Percentiles rank a stretch among this genome's conserved stretches.
Conservation (phyloP, 2,113 vertebrate genomes). For the Engraulis encrasicolus region DNA sequence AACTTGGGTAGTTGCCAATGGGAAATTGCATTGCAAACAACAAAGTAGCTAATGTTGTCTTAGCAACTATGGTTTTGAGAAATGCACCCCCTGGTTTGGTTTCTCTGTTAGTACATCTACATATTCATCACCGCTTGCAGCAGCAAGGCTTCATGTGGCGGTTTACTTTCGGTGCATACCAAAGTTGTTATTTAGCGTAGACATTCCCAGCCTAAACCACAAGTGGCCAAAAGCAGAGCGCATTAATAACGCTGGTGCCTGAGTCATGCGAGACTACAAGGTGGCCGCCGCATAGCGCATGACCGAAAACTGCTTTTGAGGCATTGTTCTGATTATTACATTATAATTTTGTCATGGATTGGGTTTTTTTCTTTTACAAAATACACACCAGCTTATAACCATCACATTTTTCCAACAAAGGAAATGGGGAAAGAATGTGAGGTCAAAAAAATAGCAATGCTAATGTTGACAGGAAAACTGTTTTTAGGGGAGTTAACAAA, state of each 20-base stretch:
- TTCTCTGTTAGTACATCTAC: background rate
- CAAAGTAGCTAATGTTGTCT: too few relatives aligned
- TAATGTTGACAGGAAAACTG: background rate
- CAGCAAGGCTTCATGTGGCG: background rate
- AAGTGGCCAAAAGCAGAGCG: background rate
- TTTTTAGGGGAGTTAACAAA: background rate
- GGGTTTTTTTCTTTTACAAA: background rate
- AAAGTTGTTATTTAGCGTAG: too few relatives aligned
- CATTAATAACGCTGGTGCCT: background rate
- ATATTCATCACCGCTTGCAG: background rate
- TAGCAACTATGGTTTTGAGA: too few relatives aligned
- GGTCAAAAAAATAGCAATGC: too few relatives aligned
- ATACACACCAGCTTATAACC: background rate
- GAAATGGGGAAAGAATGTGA: too few relatives aligned
- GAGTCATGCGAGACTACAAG: background rate
- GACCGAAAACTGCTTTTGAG: background rate
- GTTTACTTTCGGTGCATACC: background rate
- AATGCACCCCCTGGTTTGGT: too few relatives aligned
- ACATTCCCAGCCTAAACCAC: background rate
- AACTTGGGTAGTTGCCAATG: too few relatives aligned
- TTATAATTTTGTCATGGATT: background rate
- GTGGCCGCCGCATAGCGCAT: background rate
- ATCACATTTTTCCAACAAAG: too few relatives aligned
- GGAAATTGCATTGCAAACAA: too few relatives aligned
- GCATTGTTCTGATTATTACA: background rate